Percentiles rank a stretch among this genome's conserved stretches.
Evolutionary conservation across 2,888 invertebrate species (phyloP).

Genomic region (Chrysolina oricalcia): DNA sequence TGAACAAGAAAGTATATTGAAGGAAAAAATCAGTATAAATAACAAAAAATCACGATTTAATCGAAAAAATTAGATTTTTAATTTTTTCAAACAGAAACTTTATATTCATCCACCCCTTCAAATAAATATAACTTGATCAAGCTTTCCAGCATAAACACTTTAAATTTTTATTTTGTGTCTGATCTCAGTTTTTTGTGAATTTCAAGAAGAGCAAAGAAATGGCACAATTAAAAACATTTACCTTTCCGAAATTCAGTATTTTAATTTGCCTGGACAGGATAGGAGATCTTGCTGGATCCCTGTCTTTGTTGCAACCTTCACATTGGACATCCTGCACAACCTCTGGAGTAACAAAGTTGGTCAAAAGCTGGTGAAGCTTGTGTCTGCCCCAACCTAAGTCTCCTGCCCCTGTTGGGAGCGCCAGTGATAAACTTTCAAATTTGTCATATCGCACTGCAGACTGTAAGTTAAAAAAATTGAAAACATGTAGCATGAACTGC

Average conservation of each 20-base stretch:
- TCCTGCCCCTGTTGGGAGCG: conserved; percentile 79
- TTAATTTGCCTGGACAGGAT: conserved; percentile 79
- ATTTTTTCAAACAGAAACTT: too few relatives aligned
- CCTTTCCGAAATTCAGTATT: conserved; percentile 85
- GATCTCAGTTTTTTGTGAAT: too few relatives aligned
- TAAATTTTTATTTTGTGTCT: too few relatives aligned
- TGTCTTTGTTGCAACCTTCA: conserved; percentile 77
- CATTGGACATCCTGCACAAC: conserved; percentile 89
- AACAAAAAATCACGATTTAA: too few relatives aligned
- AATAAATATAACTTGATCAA: too few relatives aligned
- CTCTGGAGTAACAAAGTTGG: conserved; percentile 90
- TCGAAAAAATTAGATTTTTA: too few relatives aligned
- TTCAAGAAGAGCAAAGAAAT: too few relatives aligned
- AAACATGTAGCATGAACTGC: not conserved
- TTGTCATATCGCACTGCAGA: conserved; percentile 93
- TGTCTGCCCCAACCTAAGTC: conserved; percentile 77
- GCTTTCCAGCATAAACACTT: too few relatives aligned
- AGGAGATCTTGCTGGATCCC: conserved; percentile 69
- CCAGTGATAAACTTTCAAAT: conserved; percentile 90
- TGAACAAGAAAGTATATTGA: too few relatives aligned
- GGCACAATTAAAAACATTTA: conserved; percentile 59
- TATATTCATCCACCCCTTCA: too few relatives aligned
- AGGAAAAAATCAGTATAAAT: too few relatives aligned
- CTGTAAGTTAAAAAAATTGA: conserved; percentile 71
- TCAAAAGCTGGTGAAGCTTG: conserved; percentile 82